Evolutionary conservation across 2,888 invertebrate species (phyloP), one percentile per base, ranked within the genome.

Genomic region (Zonitis immaculata): DNA sequence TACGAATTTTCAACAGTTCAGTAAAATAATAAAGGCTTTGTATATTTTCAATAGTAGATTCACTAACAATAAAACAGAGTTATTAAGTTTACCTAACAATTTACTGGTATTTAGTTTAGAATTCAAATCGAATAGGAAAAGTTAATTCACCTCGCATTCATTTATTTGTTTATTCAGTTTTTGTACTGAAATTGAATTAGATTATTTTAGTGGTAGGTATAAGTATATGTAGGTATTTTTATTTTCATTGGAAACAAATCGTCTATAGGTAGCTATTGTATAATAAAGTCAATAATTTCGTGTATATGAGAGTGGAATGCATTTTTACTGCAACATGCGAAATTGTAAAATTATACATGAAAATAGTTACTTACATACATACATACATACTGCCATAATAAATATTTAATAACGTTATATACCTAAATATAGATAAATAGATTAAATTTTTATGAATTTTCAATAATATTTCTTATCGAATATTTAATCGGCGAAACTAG

Each of bases 21-120:
- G 4, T 6, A 5, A n/a, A n/a, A n/a, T 20, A 20, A 39, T 39
- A 39, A 39, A 39, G 20, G n/a, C 9, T 49, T 50, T 43, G 54
- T 54, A 43, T 54, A 54, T 54, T 54, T 53, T 54, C 43, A 49
- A 54, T n/a, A 50, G 35, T 43, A 54, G 46, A 47, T 54, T 49
- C 47, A 54, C 49, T 42, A 42, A 46, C 45, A n/a, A n/a, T n/a
- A n/a, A n/a, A n/a, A n/a, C n/a, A 47, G 43, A 47, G 49, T 49
- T 54, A 54, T 54, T 50, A 50, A 32, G 49, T 54, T 54, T 50
- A n/a, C n/a, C n/a, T 5, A 43, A 39, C 39, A 20, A 20, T 39
- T n/a, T n/a, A n/a, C 18, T n/a, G 16, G 20, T 39, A 20, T 20
- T 20, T 18, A 11, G 6, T 39, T 18, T 4, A 18, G 16, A 16